Conservation (phyloP, 1,140 invertebrate species). For the Olivierus martensii region DNA sequence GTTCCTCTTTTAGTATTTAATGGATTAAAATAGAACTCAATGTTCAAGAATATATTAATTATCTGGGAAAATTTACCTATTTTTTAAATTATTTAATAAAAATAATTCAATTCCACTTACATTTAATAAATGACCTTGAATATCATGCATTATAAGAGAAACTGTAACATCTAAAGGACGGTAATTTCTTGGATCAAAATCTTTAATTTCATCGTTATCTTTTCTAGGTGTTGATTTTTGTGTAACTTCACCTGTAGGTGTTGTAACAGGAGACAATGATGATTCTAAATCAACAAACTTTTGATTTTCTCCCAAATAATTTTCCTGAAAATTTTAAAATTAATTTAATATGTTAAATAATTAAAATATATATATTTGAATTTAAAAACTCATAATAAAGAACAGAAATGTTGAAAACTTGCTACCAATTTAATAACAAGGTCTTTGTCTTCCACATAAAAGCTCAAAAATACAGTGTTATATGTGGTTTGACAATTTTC, state of each 20-base stretch:
- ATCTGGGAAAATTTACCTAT: too few relatives aligned
- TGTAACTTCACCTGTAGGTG: slow-evolving; percentile 6
- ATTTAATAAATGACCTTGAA: slow-evolving; percentile 82
- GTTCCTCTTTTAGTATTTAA: too few relatives aligned
- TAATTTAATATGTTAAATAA: slow-evolving; percentile 2
- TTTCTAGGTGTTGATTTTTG: slow-evolving; percentile 21
- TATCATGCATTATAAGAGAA: slow-evolving; percentile 86
- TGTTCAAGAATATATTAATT: too few relatives aligned
- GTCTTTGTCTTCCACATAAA: too few relatives aligned
- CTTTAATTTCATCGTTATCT: slow-evolving; percentile 15
- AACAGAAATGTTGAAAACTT: too few relatives aligned
- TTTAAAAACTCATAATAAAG: too few relatives aligned
- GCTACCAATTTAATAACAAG: too few relatives aligned
- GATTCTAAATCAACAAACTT: slow-evolving; percentile 80
- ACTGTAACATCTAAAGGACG: slow-evolving; percentile 80
- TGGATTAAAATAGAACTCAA: too few relatives aligned
- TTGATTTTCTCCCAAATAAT: slow-evolving; percentile 92
- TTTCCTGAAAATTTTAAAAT: slow-evolving; percentile 48
- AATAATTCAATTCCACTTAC: slow-evolving; percentile 31
- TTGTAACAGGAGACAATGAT: slow-evolving; percentile 26
- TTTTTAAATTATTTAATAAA: too few relatives aligned
- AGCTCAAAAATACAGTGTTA: too few relatives aligned
- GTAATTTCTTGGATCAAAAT: slow-evolving; percentile 68
- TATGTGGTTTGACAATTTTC: too few relatives aligned
- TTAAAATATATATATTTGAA: too few relatives aligned